Conservation (phyloP, 2,888 invertebrate genomes). For the Tenthredo livida region DNA sequence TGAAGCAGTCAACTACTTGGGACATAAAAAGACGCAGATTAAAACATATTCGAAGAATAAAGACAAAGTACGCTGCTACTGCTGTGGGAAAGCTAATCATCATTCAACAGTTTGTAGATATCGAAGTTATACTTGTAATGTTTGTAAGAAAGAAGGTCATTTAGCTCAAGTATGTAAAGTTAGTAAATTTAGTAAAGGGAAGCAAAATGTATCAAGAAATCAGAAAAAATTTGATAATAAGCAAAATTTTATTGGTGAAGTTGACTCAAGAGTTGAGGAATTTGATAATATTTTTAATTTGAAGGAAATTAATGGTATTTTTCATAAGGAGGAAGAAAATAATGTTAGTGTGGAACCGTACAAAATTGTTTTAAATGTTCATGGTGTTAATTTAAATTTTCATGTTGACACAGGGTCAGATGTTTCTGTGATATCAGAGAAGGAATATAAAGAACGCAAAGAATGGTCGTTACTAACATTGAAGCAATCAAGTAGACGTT, state of each 20-base stretch:
- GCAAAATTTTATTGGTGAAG: neutral
- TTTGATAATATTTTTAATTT: neutral
- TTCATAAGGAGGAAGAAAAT: no score
- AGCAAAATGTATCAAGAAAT: neutral
- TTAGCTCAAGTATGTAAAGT: conserved; percentile 50
- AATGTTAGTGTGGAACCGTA: neutral
- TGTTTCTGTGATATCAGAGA: conserved; percentile 40
- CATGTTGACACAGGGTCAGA: conserved; percentile 52
- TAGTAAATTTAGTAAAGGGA: neutral
- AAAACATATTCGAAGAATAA: no score
- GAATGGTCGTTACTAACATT: neutral
- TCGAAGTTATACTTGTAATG: conserved; percentile 43
- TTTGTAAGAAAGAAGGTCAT: conserved; percentile 48
- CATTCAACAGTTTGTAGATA: conserved; percentile 6
- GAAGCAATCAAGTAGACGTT: conserved; percentile 47
- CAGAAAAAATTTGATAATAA: neutral
- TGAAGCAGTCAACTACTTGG: no score
- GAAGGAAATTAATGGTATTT: neutral
- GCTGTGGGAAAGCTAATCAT: conserved; percentile 46
- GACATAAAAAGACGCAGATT: no score
- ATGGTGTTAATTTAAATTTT: conserved; percentile 21
- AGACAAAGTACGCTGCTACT: neutral
- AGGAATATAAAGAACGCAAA: conserved; percentile 34
- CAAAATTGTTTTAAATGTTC: neutral
- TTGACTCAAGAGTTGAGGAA: neutral